These are phyloP conservation scores for Isurus oxyrinchus DNA, from an alignment of 2,113 vertebrate genomes.

Conservation along the genomic window DNA sequence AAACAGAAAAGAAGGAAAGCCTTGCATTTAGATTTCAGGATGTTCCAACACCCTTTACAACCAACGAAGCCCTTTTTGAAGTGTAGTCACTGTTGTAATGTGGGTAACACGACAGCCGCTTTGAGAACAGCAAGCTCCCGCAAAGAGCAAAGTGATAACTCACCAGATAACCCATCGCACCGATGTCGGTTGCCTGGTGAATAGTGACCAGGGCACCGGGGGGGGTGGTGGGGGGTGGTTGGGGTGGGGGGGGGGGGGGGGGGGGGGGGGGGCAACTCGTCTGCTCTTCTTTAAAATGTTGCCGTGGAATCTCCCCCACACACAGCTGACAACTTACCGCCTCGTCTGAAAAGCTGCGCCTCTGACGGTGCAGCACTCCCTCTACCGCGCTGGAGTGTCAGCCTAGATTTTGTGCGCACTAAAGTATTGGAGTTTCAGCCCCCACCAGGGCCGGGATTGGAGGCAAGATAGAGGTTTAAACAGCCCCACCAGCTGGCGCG, in stretches of 20 bases:
- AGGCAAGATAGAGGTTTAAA: too few species aligned
- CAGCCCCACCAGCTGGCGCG: too few species aligned
- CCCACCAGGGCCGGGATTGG: too few species aligned
- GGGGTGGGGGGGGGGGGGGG: not conserved
- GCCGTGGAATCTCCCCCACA: not conserved
- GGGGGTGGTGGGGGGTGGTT: too few species aligned
- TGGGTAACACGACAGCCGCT: too few species aligned
- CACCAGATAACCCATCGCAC: not conserved
- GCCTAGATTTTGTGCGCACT: too few species aligned
- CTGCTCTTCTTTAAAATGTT: not conserved
- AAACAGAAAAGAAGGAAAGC: too few species aligned
- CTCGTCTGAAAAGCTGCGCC: not conserved
- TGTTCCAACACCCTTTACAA: too few species aligned
- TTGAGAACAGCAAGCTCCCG: not conserved
- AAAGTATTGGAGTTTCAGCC: too few species aligned
- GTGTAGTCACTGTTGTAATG: not conserved
- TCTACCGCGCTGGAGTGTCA: too few species aligned
- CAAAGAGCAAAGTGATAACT: not conserved
- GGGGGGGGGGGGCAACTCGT: not conserved
- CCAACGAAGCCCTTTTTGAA: too few species aligned
- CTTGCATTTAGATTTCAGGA: too few species aligned
- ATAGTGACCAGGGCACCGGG: not conserved
- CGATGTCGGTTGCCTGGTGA: not conserved
- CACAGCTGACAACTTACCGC: not conserved
- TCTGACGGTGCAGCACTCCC: not conserved